A percentile compares a stretch with the other conserved stretches of the same genome.
Evolutionary conservation across 2,888 invertebrate genomes (phyloP).

Genomic region (Ischnura elegans): DNA sequence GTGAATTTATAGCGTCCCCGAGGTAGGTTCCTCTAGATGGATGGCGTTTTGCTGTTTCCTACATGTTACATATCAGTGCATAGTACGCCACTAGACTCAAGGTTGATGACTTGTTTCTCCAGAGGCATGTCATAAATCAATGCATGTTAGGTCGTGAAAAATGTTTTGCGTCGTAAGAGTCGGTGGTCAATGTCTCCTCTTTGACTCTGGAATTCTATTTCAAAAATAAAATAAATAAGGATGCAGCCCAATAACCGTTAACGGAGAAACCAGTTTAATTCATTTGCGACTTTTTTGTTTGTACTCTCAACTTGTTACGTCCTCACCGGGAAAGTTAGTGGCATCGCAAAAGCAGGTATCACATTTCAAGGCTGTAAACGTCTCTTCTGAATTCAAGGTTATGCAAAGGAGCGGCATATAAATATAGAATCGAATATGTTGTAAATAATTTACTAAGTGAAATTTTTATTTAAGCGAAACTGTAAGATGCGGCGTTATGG

Average conservation of each 20-base stretch:
- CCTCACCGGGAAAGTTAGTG: not conserved
- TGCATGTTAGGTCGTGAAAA: not conserved
- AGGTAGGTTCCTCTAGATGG: too few relatives aligned
- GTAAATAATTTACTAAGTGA: too few relatives aligned
- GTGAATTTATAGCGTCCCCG: too few relatives aligned
- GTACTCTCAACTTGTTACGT: not conserved
- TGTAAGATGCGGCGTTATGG: too few relatives aligned
- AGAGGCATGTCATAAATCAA: not conserved
- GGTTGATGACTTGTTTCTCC: too few relatives aligned
- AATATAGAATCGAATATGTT: too few relatives aligned
- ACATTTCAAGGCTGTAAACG: not conserved
- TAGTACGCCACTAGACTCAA: too few relatives aligned
- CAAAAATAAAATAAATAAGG: not conserved
- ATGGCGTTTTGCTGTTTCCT: too few relatives aligned
- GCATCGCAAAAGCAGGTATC: not conserved
- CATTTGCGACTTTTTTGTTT: not conserved
- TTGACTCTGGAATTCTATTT: not conserved
- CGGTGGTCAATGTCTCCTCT: not conserved
- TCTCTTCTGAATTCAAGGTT: not conserved
- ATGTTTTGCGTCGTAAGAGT: not conserved
- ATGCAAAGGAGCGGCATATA: not conserved
- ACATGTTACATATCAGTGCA: too few relatives aligned
- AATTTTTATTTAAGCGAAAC: too few relatives aligned
- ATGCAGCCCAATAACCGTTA: not conserved
- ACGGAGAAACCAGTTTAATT: not conserved